phyloP scores from a whole-genome alignment of 2,888 invertebrate genomes.

The Cecidostiba fungosa region DNA sequence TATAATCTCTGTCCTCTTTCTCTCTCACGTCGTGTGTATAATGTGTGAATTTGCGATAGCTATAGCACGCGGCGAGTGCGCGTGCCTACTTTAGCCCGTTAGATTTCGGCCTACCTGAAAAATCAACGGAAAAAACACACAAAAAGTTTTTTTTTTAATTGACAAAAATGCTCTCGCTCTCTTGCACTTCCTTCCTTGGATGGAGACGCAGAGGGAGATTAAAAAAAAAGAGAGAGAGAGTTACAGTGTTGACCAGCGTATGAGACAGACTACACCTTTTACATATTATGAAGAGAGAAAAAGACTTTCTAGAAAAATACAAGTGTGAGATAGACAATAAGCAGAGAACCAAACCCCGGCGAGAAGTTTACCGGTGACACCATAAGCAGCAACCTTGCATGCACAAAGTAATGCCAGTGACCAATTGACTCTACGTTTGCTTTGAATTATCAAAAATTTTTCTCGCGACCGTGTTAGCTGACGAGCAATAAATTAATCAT shows the following conservation, averaged over 20 bases:
- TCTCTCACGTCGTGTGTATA: constrained; percentile 12
- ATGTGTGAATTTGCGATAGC: constrained; percentile 53
- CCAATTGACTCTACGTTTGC: not conserved
- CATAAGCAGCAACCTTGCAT: not conserved
- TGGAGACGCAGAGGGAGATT: not conserved
- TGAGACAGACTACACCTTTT: not conserved
- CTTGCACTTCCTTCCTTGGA: not conserved
- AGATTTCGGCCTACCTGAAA: constrained; percentile 78
- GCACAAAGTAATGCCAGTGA: not conserved
- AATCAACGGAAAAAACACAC: constrained; percentile 70
- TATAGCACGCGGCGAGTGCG: constrained; percentile 57
- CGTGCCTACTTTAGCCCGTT: constrained; percentile 72
- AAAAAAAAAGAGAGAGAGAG: not conserved
- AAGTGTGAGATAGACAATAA: constrained; percentile 8
- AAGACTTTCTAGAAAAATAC: not conserved
- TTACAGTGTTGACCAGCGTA: not conserved
- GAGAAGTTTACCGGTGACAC: not conserved
- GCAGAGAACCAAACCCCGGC: not conserved
- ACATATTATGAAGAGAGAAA: not conserved
- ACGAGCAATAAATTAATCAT: not conserved
- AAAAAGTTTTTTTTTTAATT: constrained; percentile 40
- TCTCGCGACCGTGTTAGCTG: not conserved
- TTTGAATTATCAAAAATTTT: not conserved
- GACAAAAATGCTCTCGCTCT: not conserved
- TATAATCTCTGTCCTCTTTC: constrained; percentile 6